Evolutionary conservation across 30 jellyfish, hydroid and myxozoan genomes (phyloP), one percentile per base, ranked within the genome.

Genomic region (Phacellophora camtschatica): DNA sequence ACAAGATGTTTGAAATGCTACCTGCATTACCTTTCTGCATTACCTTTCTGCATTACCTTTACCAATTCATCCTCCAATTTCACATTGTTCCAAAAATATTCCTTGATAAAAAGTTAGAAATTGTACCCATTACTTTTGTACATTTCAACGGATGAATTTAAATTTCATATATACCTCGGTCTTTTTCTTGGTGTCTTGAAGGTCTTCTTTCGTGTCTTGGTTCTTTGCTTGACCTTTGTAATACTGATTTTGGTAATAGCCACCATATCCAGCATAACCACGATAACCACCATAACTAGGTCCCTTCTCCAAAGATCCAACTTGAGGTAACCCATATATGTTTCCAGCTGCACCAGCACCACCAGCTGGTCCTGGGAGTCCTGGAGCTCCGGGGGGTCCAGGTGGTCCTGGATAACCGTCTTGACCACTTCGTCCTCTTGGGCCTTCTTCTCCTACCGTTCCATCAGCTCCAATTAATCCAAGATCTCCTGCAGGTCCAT

Each of bases 371-470:
- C 96, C 96, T 20, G 96, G 96, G 6, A 54, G 31, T 87, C 97
- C 97, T 9, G 93, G 88, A 1, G 93, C 88, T 41, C 95, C 95
- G 4, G 87, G 88, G 3, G 86, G 94, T 1, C 95, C 97, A 2
- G 95, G 97, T 13, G 95, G 95, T 69, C 97, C 97, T 13, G 90
- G 82, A 48, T 87, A 89, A 58, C 97, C 97, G 33, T 78, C 95
- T 35, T 71, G 87, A 6, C 97, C 97, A 46, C 77, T 48, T 42
- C 89, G 73, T 7, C 96, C 96, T 24, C 83, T 59, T 45, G 70
- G 68, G 2, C 97, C 97, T 9, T 15, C 24, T 16, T 45, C 78
- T n/a, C 97, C 97, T 22, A 16, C 29, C 11, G 32, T 32, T 10
- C 97, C 97, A 12, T 67, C 36, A 10, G 35, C 48, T 24, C 97